Percentiles rank a stretch among this genome's conserved stretches.
These are phyloP conservation scores for Pherbina coryleti DNA, from an alignment of 2,888 invertebrate genomes.

Conservation along the genomic window DNA sequence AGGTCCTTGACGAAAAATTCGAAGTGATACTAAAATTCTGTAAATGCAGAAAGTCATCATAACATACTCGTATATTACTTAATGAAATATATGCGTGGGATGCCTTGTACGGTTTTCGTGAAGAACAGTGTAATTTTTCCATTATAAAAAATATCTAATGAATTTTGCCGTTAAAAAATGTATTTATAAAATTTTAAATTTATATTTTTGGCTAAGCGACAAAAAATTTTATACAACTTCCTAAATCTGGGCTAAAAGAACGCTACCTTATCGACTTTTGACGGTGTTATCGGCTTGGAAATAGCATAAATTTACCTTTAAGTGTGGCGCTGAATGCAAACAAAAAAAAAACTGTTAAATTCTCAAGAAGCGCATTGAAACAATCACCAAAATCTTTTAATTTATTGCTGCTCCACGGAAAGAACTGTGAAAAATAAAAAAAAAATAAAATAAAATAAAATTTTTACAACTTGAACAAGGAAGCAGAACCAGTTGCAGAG, in stretches of 20 bases:
- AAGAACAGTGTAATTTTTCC: too few relatives aligned
- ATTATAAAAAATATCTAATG: too few relatives aligned
- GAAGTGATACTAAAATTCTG: too few relatives aligned
- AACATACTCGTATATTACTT: too few relatives aligned
- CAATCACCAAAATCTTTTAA: slow-evolving; percentile 23
- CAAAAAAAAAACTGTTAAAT: neutral
- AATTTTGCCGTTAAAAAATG: too few relatives aligned
- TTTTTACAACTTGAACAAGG: neutral
- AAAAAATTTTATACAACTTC: neutral
- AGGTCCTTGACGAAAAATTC: too few relatives aligned
- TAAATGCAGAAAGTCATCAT: too few relatives aligned
- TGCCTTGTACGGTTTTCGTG: too few relatives aligned
- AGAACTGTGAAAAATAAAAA: neutral
- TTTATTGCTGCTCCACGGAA: slow-evolving; percentile 14
- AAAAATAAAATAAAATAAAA: neutral
- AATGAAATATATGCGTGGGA: too few relatives aligned
- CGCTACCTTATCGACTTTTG: neutral
- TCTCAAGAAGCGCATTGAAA: neutral
- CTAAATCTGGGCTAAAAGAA: neutral
- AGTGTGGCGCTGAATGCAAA: neutral
- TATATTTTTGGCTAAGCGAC: too few relatives aligned
- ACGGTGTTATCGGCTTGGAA: slow-evolving; percentile 1
- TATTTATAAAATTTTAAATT: too few relatives aligned
- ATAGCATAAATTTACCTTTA: slow-evolving; percentile 1
- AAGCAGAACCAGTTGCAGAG: too few relatives aligned